Percentiles rank a stretch among this genome's conserved stretches.
Evolutionary conservation across 2,888 invertebrate genomes (phyloP).

Genomic region (Dryocosmus kuriphilus): DNA sequence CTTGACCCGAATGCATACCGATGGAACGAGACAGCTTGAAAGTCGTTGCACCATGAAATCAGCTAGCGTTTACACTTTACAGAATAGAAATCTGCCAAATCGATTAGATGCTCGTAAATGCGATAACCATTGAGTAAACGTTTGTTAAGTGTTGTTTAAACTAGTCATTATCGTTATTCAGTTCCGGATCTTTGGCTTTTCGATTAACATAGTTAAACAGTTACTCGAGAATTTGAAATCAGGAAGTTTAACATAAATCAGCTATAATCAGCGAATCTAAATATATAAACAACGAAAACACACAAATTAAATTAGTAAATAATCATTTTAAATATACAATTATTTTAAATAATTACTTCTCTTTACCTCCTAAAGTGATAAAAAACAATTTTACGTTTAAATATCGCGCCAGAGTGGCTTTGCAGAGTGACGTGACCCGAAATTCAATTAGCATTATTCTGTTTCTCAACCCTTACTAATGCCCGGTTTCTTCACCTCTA

Average conservation of each 20-base stretch:
- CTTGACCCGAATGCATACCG: constrained; percentile 70
- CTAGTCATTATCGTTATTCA: constrained; percentile 9
- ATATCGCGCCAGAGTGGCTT: not conserved
- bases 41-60: constrained; percentile 53
- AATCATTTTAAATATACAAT: not conserved
- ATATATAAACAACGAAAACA: not conserved
- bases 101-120: constrained; percentile 11
- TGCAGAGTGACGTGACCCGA: not conserved
- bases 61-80: constrained; percentile 34
- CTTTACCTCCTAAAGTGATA: not conserved
- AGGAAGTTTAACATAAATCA: not conserved
- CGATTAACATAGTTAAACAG: not conserved
- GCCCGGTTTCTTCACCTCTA: no score
- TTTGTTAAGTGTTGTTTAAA: constrained; percentile 18
- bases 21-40: constrained; percentile 53
- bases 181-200: not conserved
- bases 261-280: not conserved
- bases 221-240: not conserved
- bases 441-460: not conserved
- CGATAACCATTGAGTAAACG: constrained; percentile 6
- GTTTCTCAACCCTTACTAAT: not conserved
- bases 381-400: not conserved
- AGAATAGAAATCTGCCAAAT: constrained; percentile 27
- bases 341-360: not conserved
- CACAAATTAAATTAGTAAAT: no score